Evolutionary conservation across 2,113 vertebrate genomes (phyloP).

Genomic region (Prionailurus viverrinus): DNA sequence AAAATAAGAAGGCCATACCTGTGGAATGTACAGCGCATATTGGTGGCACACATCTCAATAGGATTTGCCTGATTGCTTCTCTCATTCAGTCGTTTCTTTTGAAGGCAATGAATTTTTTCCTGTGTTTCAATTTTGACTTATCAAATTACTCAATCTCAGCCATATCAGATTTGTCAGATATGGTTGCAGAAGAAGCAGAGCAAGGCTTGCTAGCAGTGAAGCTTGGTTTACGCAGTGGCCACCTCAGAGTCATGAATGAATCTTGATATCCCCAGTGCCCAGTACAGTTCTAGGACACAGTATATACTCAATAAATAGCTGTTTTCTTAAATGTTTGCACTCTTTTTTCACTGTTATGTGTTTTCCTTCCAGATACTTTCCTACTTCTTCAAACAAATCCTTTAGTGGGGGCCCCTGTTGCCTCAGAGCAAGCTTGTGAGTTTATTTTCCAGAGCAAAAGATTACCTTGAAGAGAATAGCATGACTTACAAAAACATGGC

Average conservation of each 20-base stretch:
- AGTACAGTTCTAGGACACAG: not conserved
- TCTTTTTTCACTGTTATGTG: not conserved
- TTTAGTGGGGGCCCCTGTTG: not conserved
- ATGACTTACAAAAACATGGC: not conserved
- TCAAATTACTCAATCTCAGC: not conserved
- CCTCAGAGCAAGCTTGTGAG: not conserved
- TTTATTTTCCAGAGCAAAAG: conserved; percentile 26
- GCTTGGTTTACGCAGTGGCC: not conserved
- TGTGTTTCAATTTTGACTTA: not conserved
- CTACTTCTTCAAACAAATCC: conserved; percentile 29
- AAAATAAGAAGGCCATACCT: not conserved
- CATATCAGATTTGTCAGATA: not conserved
- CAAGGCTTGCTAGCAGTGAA: not conserved
- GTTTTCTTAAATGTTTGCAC: not conserved
- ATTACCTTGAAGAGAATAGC: not conserved
- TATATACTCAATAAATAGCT: not conserved
- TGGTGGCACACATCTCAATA: not conserved
- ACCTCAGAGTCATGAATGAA: not conserved
- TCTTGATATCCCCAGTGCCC: not conserved
- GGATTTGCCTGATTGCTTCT: not conserved
- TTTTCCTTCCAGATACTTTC: not conserved
- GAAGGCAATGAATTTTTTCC: not conserved
- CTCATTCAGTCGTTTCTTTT: not conserved
- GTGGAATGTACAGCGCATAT: not conserved
- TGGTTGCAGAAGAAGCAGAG: not conserved